These are phyloP conservation scores for Thamnophis sirtalis DNA, from an alignment of 2,113 vertebrate genomes.

Conservation along the genomic window DNA sequence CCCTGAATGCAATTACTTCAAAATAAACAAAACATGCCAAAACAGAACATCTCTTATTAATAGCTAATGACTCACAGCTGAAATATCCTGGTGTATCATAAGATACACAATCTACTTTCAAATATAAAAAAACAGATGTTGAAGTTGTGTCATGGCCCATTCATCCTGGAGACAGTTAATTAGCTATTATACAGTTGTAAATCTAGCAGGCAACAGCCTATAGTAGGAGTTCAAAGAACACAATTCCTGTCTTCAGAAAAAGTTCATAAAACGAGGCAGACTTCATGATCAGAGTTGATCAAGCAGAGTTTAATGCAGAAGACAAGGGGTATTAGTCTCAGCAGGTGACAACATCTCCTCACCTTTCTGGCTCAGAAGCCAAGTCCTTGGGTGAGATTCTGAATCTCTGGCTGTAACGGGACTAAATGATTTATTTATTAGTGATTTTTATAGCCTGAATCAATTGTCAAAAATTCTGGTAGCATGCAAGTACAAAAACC, in stretches of 20 bases:
- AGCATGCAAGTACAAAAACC: not conserved
- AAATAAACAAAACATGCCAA: not conserved
- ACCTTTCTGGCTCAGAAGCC: not conserved
- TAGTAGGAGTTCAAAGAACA: not conserved
- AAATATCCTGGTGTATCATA: not conserved
- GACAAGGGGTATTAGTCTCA: not conserved
- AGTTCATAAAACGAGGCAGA: not conserved
- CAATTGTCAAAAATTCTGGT: not conserved
- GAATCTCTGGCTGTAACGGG: not conserved
- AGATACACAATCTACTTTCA: not conserved
- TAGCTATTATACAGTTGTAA: not conserved
- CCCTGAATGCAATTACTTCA: not conserved
- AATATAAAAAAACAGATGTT: not conserved
- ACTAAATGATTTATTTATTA: not conserved
- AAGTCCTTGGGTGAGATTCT: not conserved
- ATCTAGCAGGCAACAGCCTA: not conserved
- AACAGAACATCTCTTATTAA: not conserved
- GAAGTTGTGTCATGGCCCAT: not conserved
- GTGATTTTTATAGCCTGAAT: not conserved
- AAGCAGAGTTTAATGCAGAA: not conserved
- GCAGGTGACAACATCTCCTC: not conserved
- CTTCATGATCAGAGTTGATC: not conserved
- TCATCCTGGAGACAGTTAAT: not conserved
- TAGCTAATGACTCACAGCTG: not conserved
- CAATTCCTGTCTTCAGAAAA: not conserved